These are phyloP conservation scores for Natator depressus DNA, from an alignment of 2,113 vertebrate genomes.

Conservation along the genomic window DNA sequence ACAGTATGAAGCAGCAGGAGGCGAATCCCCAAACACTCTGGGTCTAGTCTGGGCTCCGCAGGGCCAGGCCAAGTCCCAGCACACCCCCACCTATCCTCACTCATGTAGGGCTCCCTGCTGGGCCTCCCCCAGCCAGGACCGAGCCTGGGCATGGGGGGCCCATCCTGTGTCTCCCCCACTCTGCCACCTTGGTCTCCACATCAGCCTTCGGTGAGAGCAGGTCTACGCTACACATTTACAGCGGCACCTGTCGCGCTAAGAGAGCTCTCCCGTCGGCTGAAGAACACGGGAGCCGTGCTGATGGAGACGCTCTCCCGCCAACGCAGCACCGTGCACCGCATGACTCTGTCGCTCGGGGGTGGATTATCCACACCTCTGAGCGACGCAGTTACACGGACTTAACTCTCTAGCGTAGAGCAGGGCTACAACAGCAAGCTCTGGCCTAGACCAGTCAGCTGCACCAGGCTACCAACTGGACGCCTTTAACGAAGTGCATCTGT, in stretches of 20 bases:
- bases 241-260: too few species aligned
- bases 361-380: background rate
- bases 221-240: background rate
- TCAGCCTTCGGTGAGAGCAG: fast-evolving
- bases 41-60: too few species aligned
- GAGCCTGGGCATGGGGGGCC: background rate
- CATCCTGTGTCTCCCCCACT: fast-evolving
- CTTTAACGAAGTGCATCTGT: background rate
- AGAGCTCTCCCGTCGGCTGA: too few species aligned
- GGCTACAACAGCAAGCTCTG: background rate
- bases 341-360: background rate
- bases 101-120: background rate
- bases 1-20: background rate
- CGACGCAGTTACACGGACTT: background rate
- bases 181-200: background rate
- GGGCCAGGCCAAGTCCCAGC: background rate
- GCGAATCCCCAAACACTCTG: background rate
- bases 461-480: too few species aligned
- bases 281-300: too few species aligned
- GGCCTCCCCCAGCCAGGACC: fast-evolving
- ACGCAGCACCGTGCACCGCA: fast-evolving
- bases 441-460: too few species aligned
- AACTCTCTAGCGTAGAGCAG: background rate
- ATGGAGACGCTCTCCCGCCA: too few species aligned
- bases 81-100: background rate